Evolutionary conservation across 2,888 invertebrate species (phyloP).

Genomic region (Deilephila elpenor): DNA sequence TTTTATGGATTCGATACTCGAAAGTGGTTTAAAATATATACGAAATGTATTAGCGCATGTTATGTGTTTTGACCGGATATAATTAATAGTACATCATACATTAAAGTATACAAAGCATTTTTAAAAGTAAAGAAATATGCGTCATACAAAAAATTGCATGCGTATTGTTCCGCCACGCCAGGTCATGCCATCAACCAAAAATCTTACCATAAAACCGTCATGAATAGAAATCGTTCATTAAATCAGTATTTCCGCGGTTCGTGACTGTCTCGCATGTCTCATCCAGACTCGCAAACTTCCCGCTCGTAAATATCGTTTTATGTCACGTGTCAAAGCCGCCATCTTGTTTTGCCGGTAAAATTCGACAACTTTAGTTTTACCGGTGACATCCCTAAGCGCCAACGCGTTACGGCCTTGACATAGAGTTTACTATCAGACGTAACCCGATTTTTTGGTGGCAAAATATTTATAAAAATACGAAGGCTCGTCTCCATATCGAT

Average conservation of each 20-base stretch:
- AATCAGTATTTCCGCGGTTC: conserved; percentile 73
- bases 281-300: conserved; percentile 79
- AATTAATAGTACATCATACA: too few species aligned
- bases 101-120: background rate
- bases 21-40: too few species aligned
- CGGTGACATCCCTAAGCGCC: conserved; percentile 47
- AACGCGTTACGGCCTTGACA: conserved; percentile 59
- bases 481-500: conserved; percentile 72
- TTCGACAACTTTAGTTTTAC: conserved; percentile 57
- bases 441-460: conserved; percentile 39
- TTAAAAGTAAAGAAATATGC: background rate
- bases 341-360: conserved; percentile 70
- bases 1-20: too few species aligned
- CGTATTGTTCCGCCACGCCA: background rate
- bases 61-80: too few species aligned
- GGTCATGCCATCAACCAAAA: conserved; percentile 45
- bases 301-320: conserved; percentile 79
- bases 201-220: conserved; percentile 68
- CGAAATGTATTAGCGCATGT: too few species aligned
- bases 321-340: conserved; percentile 80
- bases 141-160: conserved; percentile 8
- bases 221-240: conserved; percentile 79
- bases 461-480: conserved; percentile 26
- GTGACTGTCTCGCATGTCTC: conserved; percentile 79
- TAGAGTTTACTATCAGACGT: conserved; percentile 60